Conservation (phyloP, 2,797 vertebrate genomes). For the Anguilla anguilla region DNA sequence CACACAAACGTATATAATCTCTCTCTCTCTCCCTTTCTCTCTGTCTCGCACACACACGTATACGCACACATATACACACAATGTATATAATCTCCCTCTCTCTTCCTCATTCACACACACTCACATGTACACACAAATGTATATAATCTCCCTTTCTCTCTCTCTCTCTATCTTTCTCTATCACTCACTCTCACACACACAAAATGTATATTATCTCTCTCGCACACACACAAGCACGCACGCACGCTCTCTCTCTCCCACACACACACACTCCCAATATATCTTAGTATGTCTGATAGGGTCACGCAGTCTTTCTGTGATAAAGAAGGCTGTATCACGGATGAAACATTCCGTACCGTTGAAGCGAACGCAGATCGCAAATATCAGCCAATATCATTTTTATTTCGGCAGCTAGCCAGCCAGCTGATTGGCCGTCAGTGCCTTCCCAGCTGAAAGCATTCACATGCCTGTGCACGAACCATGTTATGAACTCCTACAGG, state of each 20-base stretch:
- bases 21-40: too few species aligned
- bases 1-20: too few species aligned
- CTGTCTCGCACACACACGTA: too few species aligned
- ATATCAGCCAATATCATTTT: background rate
- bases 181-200: too few species aligned
- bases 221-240: background rate
- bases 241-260: background rate
- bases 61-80: too few species aligned
- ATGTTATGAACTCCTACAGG: background rate
- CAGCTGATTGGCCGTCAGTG: background rate
- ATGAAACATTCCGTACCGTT: background rate
- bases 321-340: background rate
- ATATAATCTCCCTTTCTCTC: too few species aligned
- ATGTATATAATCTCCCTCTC: too few species aligned
- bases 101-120: too few species aligned
- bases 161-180: too few species aligned
- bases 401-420: background rate
- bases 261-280: background rate
- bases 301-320: background rate
- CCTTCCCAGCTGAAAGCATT: background rate
- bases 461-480: background rate
- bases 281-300: background rate
- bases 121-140: too few species aligned
- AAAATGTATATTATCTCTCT: too few species aligned
- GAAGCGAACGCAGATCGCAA: background rate